Evolutionary conservation across 53 echinoderm and acorn worm genomes (phyloP).

Genomic region (Stichopus horrens): DNA sequence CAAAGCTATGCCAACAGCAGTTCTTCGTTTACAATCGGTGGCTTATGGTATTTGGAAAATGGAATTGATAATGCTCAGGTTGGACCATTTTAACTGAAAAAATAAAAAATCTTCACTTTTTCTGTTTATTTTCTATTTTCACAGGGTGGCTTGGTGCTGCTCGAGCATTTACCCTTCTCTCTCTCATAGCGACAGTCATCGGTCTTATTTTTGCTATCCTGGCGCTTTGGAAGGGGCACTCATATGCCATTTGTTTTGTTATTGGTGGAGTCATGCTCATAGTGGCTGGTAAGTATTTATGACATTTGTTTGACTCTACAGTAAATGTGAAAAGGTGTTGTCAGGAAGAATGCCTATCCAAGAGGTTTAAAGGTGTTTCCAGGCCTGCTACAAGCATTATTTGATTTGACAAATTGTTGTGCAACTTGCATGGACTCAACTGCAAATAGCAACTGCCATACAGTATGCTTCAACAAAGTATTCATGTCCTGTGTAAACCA

Average conservation of each 20-base stretch:
- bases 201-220: conserved; percentile 45
- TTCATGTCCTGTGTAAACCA: too few relatives aligned
- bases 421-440: not conserved
- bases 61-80: too few relatives aligned
- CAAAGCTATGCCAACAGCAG: too few relatives aligned
- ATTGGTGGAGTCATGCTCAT: conserved; percentile 62
- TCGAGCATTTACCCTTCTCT: conserved; percentile 58
- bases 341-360: too few relatives aligned
- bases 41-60: too few relatives aligned
- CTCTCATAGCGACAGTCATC: not conserved
- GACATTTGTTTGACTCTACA: not conserved
- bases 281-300: conserved; percentile 64
- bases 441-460: not conserved
- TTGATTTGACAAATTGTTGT: not conserved
- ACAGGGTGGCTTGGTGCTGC: conserved; percentile 69
- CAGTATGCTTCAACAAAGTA: not conserved
- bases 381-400: not conserved
- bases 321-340: not conserved
- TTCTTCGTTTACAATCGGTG: too few relatives aligned
- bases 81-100: too few relatives aligned
- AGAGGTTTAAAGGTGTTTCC: too few relatives aligned
- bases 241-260: conserved; percentile 60
- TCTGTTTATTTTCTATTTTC: not conserved
- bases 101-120: too few relatives aligned
- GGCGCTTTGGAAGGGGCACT: conserved; percentile 64